These are phyloP conservation scores for Spilogale gracilis DNA, from an alignment of 2,113 vertebrate genomes.

Conservation along the genomic window DNA sequence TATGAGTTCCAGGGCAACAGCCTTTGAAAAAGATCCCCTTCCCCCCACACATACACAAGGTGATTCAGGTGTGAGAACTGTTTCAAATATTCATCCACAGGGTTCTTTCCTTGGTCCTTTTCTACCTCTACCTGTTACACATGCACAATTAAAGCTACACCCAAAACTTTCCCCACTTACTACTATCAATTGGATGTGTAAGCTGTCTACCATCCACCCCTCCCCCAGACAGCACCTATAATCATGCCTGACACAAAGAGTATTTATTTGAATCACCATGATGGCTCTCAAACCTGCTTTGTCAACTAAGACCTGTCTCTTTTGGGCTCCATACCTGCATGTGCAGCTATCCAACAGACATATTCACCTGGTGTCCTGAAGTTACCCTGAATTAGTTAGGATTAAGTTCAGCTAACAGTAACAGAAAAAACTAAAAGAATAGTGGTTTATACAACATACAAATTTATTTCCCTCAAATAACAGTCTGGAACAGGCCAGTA, in stretches of 20 bases:
- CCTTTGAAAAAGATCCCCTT: background rate
- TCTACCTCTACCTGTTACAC: background rate
- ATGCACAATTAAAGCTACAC: slow-evolving; percentile 7
- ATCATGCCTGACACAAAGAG: background rate
- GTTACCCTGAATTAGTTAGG: slow-evolving; percentile 7
- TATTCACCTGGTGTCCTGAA: background rate
- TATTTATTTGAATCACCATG: background rate
- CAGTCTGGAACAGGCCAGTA: background rate
- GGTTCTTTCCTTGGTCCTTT: background rate
- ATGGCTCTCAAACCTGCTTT: background rate
- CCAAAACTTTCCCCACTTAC: background rate
- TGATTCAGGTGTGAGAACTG: slow-evolving; percentile 6
- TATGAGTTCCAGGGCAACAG: background rate
- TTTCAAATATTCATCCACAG: slow-evolving; percentile 26
- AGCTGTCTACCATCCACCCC: background rate
- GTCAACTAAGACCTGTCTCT: slow-evolving; percentile 16
- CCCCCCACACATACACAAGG: background rate
- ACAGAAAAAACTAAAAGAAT: slow-evolving; percentile 43
- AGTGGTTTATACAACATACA: background rate
- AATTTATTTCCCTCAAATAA: slow-evolving; percentile 31
- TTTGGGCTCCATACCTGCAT: background rate
- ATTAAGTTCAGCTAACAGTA: slow-evolving; percentile 34
- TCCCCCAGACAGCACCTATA: background rate
- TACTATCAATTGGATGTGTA: slow-evolving; percentile 1
- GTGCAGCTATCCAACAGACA: background rate